These are phyloP conservation scores for Drosophila meridiana DNA, from an alignment of 2,888 invertebrate genomes.

Conservation along the genomic window DNA sequence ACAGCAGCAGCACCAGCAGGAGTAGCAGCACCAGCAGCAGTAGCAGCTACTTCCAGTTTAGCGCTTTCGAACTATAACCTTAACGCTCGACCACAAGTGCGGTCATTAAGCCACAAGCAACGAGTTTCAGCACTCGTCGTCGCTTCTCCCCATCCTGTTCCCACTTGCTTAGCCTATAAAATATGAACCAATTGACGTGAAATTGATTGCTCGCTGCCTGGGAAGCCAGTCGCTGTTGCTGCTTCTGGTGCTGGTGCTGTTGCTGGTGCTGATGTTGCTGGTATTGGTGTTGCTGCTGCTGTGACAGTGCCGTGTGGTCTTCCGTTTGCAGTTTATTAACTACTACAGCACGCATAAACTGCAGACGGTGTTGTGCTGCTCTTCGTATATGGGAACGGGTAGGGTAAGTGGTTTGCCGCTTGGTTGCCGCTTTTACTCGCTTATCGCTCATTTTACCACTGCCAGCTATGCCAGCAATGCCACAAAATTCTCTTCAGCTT, in stretches of 20 bases:
- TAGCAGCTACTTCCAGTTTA: constrained; percentile 33
- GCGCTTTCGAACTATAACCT: constrained; percentile 56
- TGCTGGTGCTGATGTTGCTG: constrained; percentile 2
- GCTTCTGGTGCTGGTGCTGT: constrained; percentile 2
- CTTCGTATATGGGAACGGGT: constrained; percentile 4
- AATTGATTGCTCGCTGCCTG: constrained; percentile 73
- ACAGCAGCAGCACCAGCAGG: background rate
- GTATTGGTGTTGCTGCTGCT: constrained; percentile 16
- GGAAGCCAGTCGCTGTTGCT: constrained; percentile 1
- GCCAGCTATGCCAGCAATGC: constrained; percentile 71
- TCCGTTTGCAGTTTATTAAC: constrained; percentile 70
- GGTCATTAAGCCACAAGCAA: constrained; percentile 44
- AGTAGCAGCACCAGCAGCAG: background rate
- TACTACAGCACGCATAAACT: constrained; percentile 66
- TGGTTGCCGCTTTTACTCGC: constrained; percentile 43
- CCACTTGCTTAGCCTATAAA: constrained; percentile 63
- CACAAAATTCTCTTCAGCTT: constrained; percentile 67
- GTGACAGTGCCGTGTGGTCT: constrained; percentile 57
- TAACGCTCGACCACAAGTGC: constrained; percentile 55
- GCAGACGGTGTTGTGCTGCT: constrained; percentile 47
- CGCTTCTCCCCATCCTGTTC: background rate
- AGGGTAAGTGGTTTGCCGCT: constrained; percentile 16
- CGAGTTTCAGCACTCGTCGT: constrained; percentile 16
- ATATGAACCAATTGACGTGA: constrained; percentile 78
- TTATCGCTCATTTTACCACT: constrained; percentile 80